Conservation (phyloP, 1,140 invertebrate species). For the Neelides sp. region DNA sequence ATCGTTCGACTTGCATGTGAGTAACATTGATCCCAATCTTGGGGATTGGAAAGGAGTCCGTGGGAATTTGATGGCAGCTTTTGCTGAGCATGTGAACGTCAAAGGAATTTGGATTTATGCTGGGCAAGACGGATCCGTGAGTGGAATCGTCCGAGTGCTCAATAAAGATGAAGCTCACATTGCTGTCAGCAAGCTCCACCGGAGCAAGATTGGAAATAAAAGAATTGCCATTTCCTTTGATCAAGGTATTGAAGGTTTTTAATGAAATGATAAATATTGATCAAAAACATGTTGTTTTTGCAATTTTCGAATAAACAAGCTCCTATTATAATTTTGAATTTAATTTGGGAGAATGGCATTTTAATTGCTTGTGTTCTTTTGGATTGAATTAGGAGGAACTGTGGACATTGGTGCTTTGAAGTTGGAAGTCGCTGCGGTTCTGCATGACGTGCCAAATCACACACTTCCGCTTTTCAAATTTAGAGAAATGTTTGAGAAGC, state of each 20-base stretch:
- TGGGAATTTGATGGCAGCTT: background rate
- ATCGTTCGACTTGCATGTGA: too few species aligned
- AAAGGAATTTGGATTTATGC: constrained; percentile 7
- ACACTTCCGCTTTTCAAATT: constrained; percentile 71
- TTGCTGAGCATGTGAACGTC: constrained; percentile 9
- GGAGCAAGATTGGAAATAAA: constrained; percentile 10
- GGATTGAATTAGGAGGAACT: background rate
- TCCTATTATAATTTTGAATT: too few species aligned
- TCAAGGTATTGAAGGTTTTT: too few species aligned
- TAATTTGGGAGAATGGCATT: background rate
- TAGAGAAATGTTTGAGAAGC: constrained; percentile 67
- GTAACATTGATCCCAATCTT: constrained; percentile 4
- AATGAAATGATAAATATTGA: too few species aligned
- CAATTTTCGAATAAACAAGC: too few species aligned
- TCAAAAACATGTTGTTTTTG: too few species aligned
- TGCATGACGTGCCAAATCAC: constrained; percentile 58
- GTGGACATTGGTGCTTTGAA: constrained; percentile 14
- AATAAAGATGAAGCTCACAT: constrained; percentile 12
- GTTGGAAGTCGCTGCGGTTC: constrained; percentile 40
- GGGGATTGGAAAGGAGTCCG: constrained; percentile 13
- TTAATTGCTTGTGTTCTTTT: background rate
- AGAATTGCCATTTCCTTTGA: constrained; percentile 13
- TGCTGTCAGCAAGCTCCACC: constrained; percentile 5
- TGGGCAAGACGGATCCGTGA: constrained; percentile 1
- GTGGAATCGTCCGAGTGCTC: background rate